These are phyloP conservation scores for Phaetusa simplex DNA, from an alignment of 2,113 vertebrate species.

Conservation along the genomic window DNA sequence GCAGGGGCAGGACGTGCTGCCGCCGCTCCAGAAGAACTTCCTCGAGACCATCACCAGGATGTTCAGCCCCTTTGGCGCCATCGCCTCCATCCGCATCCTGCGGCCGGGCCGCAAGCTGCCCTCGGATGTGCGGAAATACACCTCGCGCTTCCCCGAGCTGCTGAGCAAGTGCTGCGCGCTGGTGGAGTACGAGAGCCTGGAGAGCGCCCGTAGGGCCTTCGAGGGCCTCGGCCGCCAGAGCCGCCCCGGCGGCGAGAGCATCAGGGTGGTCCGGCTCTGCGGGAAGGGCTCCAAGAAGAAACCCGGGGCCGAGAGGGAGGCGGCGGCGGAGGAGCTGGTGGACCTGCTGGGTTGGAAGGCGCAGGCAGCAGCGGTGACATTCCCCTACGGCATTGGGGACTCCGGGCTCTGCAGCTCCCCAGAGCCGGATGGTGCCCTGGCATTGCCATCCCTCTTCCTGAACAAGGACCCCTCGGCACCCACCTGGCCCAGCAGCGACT, in stretches of 20 bases:
- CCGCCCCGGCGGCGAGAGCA: neutral
- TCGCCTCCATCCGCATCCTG: slow-evolving; percentile 75
- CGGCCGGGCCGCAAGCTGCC: slow-evolving; percentile 79
- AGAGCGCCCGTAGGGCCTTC: slow-evolving; percentile 68
- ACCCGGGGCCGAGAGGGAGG: neutral
- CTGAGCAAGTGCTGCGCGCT: slow-evolving; percentile 74
- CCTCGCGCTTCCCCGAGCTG: slow-evolving; percentile 67
- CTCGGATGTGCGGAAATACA: slow-evolving; percentile 65
- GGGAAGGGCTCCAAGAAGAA: slow-evolving; percentile 61
- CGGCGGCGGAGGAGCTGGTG: neutral
- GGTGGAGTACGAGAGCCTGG: slow-evolving; percentile 79
- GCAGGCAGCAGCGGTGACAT: accelerated
- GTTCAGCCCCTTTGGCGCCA: slow-evolving; percentile 66
- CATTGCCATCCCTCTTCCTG: neutral
- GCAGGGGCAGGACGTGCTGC: neutral
- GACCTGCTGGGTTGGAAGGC: neutral
- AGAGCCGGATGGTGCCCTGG: neutral
- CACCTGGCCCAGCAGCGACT: neutral
- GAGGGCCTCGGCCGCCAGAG: slow-evolving; percentile 26
- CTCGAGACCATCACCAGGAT: slow-evolving; percentile 64
- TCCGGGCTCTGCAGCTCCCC: neutral
- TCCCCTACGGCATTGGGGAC: neutral
- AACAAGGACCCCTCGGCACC: neutral
- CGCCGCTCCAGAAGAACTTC: neutral
- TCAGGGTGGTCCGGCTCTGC: slow-evolving; percentile 69